Evolutionary conservation across 2,113 vertebrate species (phyloP).

Genomic region (Pogonocichla stellata): DNA sequence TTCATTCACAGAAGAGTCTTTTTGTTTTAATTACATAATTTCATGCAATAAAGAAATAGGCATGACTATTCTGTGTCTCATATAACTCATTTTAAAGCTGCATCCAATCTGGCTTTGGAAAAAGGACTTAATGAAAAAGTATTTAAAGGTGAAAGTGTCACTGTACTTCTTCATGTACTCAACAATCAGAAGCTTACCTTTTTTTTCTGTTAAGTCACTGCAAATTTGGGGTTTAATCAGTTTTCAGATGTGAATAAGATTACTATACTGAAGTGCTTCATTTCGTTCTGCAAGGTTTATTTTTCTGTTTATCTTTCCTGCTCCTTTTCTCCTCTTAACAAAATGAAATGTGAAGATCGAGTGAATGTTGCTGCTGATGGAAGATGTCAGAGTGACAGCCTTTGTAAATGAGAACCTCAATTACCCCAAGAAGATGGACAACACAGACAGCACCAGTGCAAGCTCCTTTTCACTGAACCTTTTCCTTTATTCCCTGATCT

Average conservation of each 20-base stretch:
- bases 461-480: background rate
- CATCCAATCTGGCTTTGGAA: background rate
- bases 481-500: background rate
- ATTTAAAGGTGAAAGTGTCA: background rate
- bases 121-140: background rate
- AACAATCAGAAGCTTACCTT: background rate
- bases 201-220: background rate
- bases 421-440: background rate
- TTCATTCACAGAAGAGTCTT: slow-evolving; percentile 32
- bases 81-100: background rate
- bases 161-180: background rate
- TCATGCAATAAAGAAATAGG: slow-evolving; percentile 5
- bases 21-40: slow-evolving; percentile 57
- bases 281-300: background rate
- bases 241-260: background rate
- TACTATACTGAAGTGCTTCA: background rate
- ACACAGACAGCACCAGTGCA: background rate
- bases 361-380: background rate
- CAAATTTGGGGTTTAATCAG: background rate
- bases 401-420: background rate
- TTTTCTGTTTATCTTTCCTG: background rate
- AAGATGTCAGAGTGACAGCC: background rate
- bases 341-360: background rate
- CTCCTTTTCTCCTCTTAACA: background rate
- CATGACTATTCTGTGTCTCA: background rate